A percentile compares a stretch with the other conserved stretches of the same genome.
These are phyloP conservation scores for Porites divaricata DNA, from an alignment of 92 coral and sea anemone genomes.

Conservation along the genomic window DNA sequence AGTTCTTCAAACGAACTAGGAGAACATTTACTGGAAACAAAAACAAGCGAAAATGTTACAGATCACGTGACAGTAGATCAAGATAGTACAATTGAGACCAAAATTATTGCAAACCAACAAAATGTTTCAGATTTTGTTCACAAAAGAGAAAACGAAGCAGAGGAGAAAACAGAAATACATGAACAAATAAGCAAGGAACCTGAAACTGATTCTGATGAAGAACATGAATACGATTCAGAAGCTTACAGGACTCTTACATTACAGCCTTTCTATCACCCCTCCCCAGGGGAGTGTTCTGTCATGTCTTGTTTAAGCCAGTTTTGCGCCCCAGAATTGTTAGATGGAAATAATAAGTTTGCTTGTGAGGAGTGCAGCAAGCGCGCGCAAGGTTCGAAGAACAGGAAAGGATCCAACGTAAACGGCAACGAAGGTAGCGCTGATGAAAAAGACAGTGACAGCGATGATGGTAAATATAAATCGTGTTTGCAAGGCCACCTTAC, in stretches of 20 bases:
- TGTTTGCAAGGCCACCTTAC: not conserved
- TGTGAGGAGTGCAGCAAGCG: slow-evolving; percentile 83
- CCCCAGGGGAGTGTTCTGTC: slow-evolving; percentile 82
- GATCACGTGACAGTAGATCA: not conserved
- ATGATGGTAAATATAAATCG: slow-evolving; percentile 1
- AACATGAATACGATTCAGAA: not conserved
- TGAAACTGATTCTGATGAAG: slow-evolving; percentile 32
- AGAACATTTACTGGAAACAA: not conserved
- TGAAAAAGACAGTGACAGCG: slow-evolving; percentile 18
- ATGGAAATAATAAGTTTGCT: slow-evolving; percentile 88
- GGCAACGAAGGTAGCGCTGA: not conserved
- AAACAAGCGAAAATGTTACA: not conserved
- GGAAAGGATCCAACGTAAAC: not conserved
- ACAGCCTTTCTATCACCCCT: slow-evolving; percentile 58
- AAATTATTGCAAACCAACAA: not conserved
- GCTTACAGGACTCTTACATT: slow-evolving; percentile 42
- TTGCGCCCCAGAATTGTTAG: slow-evolving; percentile 86
- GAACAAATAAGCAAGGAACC: not conserved
- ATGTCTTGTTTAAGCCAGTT: slow-evolving; percentile 85
- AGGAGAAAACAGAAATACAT: not conserved
- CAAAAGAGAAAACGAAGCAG: slow-evolving; percentile 2
- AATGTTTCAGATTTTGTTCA: not conserved
- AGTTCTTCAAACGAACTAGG: not conserved
- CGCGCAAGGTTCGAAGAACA: slow-evolving; percentile 5
- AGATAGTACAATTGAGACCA: not conserved